phyloP scores from a whole-genome alignment of 1,140 invertebrate genomes.

The Saccostrea glomerata region DNA sequence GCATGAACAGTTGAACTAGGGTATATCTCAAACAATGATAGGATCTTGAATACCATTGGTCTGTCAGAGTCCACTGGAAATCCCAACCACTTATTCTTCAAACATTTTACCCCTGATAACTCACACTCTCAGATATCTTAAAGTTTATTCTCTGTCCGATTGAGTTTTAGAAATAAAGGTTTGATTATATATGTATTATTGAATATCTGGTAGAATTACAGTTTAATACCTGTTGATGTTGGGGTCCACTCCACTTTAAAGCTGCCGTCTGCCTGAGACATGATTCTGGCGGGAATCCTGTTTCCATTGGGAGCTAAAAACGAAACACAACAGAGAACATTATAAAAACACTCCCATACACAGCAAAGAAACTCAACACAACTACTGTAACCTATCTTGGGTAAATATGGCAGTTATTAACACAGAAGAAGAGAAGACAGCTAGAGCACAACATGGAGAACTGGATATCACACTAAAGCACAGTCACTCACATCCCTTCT shows the following conservation, averaged over 20 bases:
- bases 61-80: no score
- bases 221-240: slow-evolving; percentile 68
- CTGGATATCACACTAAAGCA: neutral
- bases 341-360: neutral
- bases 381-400: neutral
- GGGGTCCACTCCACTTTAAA: slow-evolving; percentile 78
- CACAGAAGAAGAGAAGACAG: neutral
- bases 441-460: neutral
- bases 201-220: no score
- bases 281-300: slow-evolving; percentile 88
- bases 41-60: no score
- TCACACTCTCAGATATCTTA: no score
- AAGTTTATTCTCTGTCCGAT: no score
- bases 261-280: slow-evolving; percentile 71
- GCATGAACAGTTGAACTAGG: no score
- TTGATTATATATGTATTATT: no score
- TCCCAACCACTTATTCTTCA: no score
- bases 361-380: neutral
- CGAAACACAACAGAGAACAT: neutral
- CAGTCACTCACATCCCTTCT: neutral
- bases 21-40: no score
- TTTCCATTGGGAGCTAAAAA: slow-evolving; percentile 88
- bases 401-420: neutral
- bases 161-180: no score
- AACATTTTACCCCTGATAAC: no score